Conservation (phyloP, 2,113 vertebrate genomes). For the Cololabis saira region DNA sequence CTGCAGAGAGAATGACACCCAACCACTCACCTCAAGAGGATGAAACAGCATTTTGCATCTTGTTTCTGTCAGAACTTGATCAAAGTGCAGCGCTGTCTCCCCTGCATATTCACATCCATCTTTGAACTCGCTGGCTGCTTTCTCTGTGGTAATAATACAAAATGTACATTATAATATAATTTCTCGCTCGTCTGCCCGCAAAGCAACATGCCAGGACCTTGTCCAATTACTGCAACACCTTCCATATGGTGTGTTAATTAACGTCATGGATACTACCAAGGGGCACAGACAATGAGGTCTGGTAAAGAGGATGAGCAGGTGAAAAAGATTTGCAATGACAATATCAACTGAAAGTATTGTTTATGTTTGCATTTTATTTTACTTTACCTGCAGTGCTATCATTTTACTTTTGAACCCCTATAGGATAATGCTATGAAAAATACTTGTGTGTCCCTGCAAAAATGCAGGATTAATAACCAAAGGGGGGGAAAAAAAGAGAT, state of each 20-base stretch:
- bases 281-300: constrained; percentile 41
- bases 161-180: constrained; percentile 62
- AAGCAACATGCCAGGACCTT: constrained; percentile 56
- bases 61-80: constrained; percentile 42
- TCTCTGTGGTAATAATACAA: constrained; percentile 55
- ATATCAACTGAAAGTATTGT: too few species aligned
- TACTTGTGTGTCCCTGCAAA: too few species aligned
- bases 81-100: constrained; percentile 43
- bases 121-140: constrained; percentile 40
- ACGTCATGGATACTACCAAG: constrained; percentile 56
- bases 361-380: too few species aligned
- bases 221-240: constrained; percentile 70
- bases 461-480: too few species aligned
- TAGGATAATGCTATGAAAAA: too few species aligned
- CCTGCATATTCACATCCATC: constrained; percentile 55
- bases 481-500: not conserved
- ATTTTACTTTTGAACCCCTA: too few species aligned
- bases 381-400: too few species aligned
- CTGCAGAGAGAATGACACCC: constrained; percentile 19
- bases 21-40: not conserved
- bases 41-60: constrained; percentile 22
- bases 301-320: constrained; percentile 24
- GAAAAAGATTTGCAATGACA: constrained; percentile 20
- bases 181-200: constrained; percentile 54
- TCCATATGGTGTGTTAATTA: constrained; percentile 76